A percentile compares a stretch with the other conserved stretches of the same genome.
phyloP scores from a whole-genome alignment of 2,113 vertebrate genomes.

The Microcebus ravelobensis region DNA sequence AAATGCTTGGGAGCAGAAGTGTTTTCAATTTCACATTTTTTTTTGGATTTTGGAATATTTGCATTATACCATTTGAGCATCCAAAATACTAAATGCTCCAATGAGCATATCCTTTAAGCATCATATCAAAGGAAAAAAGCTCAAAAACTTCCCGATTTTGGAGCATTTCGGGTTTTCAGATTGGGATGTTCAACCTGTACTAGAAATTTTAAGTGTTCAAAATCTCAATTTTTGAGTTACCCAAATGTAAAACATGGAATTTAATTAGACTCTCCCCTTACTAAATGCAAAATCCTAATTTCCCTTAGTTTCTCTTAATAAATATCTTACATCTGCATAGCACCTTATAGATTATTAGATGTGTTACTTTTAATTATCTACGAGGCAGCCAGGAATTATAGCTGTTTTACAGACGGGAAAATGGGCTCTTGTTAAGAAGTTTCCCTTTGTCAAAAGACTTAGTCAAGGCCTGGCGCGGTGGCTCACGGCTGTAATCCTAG shows the following conservation, averaged over 20 bases:
- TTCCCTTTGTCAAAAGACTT: neutral
- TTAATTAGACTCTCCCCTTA: neutral
- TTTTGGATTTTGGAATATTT: neutral
- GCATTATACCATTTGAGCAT: neutral
- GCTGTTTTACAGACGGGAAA: neutral
- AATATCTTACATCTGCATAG: neutral
- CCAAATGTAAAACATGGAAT: neutral
- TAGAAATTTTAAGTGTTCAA: neutral
- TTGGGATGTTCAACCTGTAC: neutral
- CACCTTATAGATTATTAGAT: neutral
- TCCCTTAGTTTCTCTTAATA: constrained; percentile 10
- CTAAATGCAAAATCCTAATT: neutral
- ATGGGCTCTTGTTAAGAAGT: neutral
- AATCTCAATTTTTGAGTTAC: neutral
- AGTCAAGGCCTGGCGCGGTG: neutral
- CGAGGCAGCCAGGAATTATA: neutral
- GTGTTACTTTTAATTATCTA: neutral
- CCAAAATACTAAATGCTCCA: neutral
- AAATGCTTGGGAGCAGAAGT: neutral
- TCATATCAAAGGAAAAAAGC: neutral
- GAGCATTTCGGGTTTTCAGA: neutral
- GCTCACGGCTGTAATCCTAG: no score
- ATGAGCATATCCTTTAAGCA: neutral
- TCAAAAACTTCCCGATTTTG: neutral
- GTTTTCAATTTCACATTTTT: neutral